These are phyloP conservation scores for Hirtodrosophila duncani DNA, from an alignment of 2,888 invertebrate species.

Conservation along the genomic window DNA sequence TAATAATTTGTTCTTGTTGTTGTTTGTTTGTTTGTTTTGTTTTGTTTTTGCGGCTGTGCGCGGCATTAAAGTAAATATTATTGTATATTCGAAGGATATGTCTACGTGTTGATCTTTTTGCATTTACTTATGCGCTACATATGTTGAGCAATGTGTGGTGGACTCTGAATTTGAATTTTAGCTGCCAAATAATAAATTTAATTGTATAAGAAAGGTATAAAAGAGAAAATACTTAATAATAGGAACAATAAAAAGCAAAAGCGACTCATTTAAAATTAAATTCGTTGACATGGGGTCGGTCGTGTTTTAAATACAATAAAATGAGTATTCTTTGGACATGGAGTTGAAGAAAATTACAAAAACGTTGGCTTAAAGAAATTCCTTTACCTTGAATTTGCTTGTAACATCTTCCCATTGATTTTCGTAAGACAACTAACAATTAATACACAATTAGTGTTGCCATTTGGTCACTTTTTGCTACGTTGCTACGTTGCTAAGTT, in stretches of 20 bases:
- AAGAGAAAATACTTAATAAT: constrained; percentile 20
- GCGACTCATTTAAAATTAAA: constrained; percentile 45
- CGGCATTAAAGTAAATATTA: constrained; percentile 72
- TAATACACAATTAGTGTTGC: constrained; percentile 35
- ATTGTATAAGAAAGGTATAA: not conserved
- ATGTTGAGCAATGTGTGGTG: constrained; percentile 57
- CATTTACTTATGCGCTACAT: constrained; percentile 60
- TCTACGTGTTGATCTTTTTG: constrained; percentile 75
- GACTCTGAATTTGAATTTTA: constrained; percentile 26
- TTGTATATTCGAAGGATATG: constrained; percentile 76
- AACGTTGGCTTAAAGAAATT: constrained; percentile 13
- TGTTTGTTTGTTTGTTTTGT: constrained; percentile 8
- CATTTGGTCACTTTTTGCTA: constrained; percentile 3
- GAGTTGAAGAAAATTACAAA: constrained; percentile 16
- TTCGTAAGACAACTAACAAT: too few relatives aligned
- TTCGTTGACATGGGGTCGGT: constrained; percentile 48
- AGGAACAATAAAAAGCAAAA: constrained; percentile 58
- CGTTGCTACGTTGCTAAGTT: constrained; percentile 10
- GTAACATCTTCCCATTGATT: constrained; percentile 1
- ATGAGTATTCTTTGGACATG: constrained; percentile 64
- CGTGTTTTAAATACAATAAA: constrained; percentile 34
- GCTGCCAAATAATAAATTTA: constrained; percentile 54
- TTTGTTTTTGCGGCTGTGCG: constrained; percentile 51
- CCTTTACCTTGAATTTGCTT: constrained; percentile 14
- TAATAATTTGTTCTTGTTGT: constrained; percentile 23